phyloP scores from a whole-genome alignment of 92 coral and sea anemone species.

The Porites divaricata region DNA sequence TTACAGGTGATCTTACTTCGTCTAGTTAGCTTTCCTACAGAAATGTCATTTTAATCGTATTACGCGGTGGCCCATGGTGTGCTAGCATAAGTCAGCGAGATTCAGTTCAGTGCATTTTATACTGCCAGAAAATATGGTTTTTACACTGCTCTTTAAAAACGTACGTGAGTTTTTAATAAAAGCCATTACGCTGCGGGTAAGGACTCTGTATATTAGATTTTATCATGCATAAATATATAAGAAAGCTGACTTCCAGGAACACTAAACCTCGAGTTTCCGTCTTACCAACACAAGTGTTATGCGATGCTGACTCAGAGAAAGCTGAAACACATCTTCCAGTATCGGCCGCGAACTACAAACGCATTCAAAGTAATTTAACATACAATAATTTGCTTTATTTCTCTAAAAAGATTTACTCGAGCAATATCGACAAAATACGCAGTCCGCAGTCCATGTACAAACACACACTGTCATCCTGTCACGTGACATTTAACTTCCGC shows the following conservation, averaged over 20 bases:
- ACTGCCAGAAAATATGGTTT: neutral
- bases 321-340: neutral
- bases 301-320: neutral
- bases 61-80: neutral
- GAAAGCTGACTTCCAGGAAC: neutral
- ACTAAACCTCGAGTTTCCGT: neutral
- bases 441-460: neutral
- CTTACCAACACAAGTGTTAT: neutral
- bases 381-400: neutral
- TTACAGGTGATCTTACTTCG: neutral
- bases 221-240: too few relatives aligned
- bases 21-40: neutral
- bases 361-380: neutral
- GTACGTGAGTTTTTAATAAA: too few relatives aligned
- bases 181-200: too few relatives aligned
- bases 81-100: neutral
- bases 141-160: neutral
- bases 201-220: too few relatives aligned
- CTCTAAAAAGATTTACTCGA: neutral
- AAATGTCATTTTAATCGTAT: neutral
- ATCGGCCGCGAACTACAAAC: neutral
- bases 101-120: neutral
- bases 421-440: neutral
- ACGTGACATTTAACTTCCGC: conserved; percentile 35
- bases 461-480: conserved; percentile 3